A percentile compares a stretch with the other conserved stretches of the same genome.
Evolutionary conservation across 1,140 invertebrate genomes (phyloP).

Genomic region (Hestina assimilis): DNA sequence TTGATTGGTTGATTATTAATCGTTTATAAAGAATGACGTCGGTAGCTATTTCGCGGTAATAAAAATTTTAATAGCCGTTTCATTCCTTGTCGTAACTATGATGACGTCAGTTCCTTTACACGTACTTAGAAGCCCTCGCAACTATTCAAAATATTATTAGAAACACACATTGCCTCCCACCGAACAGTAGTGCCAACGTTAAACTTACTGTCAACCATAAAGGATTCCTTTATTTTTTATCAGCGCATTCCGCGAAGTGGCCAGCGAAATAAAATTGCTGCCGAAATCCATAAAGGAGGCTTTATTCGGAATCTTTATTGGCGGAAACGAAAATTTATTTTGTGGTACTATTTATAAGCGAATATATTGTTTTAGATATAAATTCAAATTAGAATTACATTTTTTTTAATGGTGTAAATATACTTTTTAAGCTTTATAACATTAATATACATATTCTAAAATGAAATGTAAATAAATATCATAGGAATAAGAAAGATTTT

Average conservation of each 20-base stretch:
- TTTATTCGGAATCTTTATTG: conserved; percentile 56
- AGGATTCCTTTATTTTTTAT: conserved; percentile 42
- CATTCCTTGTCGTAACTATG: background rate
- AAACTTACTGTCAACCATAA: conserved; percentile 34
- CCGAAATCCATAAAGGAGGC: conserved; percentile 69
- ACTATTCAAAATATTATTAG: conserved; percentile 21
- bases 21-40: background rate
- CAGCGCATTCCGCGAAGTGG: conserved; percentile 48
- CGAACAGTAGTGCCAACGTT: conserved; percentile 41
- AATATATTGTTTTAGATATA: background rate
- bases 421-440: too few relatives aligned
- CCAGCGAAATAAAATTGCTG: conserved; percentile 57
- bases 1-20: background rate
- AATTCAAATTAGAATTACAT: background rate
- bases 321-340: conserved; percentile 48
- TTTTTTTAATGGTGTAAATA: too few relatives aligned
- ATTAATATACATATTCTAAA: too few relatives aligned
- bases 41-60: background rate
- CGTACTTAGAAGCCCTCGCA: conserved; percentile 18
- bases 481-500: too few relatives aligned
- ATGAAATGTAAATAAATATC: too few relatives aligned
- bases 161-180: conserved; percentile 11
- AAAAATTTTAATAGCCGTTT: conserved; percentile 7
- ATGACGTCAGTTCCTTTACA: conserved; percentile 24
- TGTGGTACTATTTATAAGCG: conserved; percentile 31